Base-by-base conservation (phyloP, 2,797 vertebrate species). In the Oryzias dopingdopingensis region DNA sequence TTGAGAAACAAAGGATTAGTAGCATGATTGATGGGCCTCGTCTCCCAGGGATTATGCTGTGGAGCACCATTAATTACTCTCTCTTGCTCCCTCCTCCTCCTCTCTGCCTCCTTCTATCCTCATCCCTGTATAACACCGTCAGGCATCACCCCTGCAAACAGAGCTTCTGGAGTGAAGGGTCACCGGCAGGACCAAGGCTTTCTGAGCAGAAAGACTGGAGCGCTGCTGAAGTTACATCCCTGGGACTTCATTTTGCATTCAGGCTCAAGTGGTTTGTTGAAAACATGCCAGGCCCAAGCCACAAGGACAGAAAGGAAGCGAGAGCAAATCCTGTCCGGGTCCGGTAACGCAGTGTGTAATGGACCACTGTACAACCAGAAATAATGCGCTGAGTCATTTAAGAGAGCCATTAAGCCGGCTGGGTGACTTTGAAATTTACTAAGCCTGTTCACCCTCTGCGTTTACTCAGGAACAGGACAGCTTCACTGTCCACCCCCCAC, bases 351-450 rank as follows among this genome's bases (percentile, higher is more conserved):
- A 79, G 56, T 77, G 67, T 85, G 81, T 86, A 87, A 89, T 89
- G 85, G 81, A 87, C 81, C 82, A 72, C 85, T 72, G 81, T 87
- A 86, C 83, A 80, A 83, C 74, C 82, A 82, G 80, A 87, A 83
- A 85, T 82, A 84, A 89, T 84, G 76, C 87, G 88, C 88, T 82
- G 88, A 91, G 76, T 90, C 88, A 89, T 88, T 87, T 82, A 78
- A 69, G 78, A 72, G 77, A 87, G 83, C 86, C 76, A 88, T 88
- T 87, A 89, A 81, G 77, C 67, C 42, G 83, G 85, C 76, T 82
- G 84, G 83, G 82, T 87, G 86, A 89, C 86, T 89, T 86, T 85
- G 86, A 89, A 77, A 86, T 84, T 81, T 75, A 82, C 84, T 87
- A 86, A 86, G 77, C 83, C 80, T 67, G 81, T 72, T 83, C 77